Conservation (phyloP, 2,888 invertebrate genomes). For the Dorcus hopei region DNA sequence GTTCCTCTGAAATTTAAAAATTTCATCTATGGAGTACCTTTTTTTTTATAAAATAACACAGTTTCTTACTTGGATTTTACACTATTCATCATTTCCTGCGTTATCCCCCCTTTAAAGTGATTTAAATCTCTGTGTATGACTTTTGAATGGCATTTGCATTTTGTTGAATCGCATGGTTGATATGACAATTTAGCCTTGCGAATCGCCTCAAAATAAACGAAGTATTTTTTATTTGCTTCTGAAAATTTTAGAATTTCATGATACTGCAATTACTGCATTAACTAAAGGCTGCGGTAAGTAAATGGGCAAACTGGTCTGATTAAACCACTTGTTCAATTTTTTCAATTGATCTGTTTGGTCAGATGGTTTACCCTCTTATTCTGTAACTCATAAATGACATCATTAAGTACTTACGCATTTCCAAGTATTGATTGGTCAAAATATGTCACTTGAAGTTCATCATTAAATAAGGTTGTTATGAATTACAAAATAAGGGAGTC, state of each 20-base stretch:
- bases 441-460: no score
- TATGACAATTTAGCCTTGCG: slow-evolving; percentile 53
- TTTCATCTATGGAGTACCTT: not conserved
- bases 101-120: slow-evolving; percentile 71
- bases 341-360: no score
- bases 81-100: slow-evolving; percentile 59
- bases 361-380: no score
- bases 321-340: no score
- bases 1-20: slow-evolving; percentile 57
- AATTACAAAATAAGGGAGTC: no score
- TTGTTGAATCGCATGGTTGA: slow-evolving; percentile 54
- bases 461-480: no score
- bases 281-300: no score
- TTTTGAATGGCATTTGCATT: slow-evolving; percentile 63
- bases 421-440: no score
- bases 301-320: no score
- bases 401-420: no score
- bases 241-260: slow-evolving; percentile 29
- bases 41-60: not conserved
- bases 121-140: slow-evolving; percentile 68
- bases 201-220: slow-evolving; percentile 49
- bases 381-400: no score
- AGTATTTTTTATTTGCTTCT: slow-evolving; percentile 53
- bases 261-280: not conserved
- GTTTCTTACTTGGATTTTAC: slow-evolving; percentile 50